phyloP scores from a whole-genome alignment of 2,888 invertebrate genomes.

The Drosophila atripex region DNA sequence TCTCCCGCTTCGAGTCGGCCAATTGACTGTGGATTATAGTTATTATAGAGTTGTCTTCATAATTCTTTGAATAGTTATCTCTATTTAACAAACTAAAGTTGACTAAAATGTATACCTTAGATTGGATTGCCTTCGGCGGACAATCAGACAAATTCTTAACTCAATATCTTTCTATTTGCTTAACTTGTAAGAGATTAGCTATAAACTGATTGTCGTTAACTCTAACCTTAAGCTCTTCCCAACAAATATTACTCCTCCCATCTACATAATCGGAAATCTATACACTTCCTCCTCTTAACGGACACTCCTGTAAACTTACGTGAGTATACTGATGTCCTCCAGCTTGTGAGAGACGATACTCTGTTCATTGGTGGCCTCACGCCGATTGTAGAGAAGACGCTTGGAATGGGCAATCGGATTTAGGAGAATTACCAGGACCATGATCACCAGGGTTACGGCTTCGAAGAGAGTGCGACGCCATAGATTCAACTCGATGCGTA shows the following conservation, averaged over 20 bases:
- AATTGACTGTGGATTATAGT: constrained; percentile 7
- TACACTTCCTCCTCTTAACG: neutral
- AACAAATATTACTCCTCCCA: too few species aligned
- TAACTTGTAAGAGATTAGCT: neutral
- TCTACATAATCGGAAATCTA: neutral
- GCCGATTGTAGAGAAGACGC: constrained; percentile 43
- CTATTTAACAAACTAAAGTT: too few species aligned
- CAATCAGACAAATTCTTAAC: too few species aligned
- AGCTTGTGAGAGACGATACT: constrained; percentile 45
- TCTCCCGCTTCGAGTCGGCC: constrained; percentile 51
- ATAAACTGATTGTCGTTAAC: neutral
- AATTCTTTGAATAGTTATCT: too few species aligned
- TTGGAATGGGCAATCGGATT: constrained; percentile 54
- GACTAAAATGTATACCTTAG: too few species aligned
- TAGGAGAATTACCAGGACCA: constrained; percentile 50
- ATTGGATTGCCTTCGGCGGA: too few species aligned
- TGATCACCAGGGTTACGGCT: constrained; percentile 54
- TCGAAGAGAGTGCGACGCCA: constrained; percentile 62
- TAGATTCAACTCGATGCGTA: constrained; percentile 54
- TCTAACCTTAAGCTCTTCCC: too few species aligned
- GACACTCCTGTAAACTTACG: constrained; percentile 60
- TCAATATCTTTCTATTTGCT: too few species aligned
- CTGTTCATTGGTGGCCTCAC: constrained; percentile 31
- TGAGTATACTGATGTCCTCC: constrained; percentile 55
- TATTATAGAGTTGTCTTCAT: too few species aligned